These are phyloP conservation scores for Eudasyphora cyanicolor DNA, from an alignment of 2,888 invertebrate genomes.

Conservation along the genomic window DNA sequence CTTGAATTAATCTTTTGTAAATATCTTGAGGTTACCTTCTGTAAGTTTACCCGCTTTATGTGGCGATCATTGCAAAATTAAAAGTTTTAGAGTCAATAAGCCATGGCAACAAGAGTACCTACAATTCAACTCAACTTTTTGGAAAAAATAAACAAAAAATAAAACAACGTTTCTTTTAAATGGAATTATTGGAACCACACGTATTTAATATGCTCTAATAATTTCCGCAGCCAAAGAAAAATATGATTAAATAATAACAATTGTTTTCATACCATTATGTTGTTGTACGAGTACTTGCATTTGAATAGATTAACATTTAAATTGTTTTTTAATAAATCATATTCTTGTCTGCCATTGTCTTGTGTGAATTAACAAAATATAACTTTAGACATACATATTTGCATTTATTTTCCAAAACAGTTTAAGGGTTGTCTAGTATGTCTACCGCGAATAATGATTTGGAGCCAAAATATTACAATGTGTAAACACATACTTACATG, in stretches of 20 bases:
- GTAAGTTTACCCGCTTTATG: background rate
- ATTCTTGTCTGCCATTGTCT: background rate
- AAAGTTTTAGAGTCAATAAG: constrained; percentile 10
- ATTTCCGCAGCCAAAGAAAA: background rate
- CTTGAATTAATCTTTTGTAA: constrained; percentile 13
- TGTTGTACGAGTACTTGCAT: background rate
- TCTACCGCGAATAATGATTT: background rate
- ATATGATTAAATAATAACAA: background rate
- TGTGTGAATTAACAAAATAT: background rate
- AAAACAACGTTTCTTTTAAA: constrained; percentile 3
- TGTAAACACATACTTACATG: too few relatives aligned
- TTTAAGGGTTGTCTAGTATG: background rate
- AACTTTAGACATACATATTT: background rate
- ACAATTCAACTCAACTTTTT: background rate
- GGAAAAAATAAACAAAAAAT: background rate
- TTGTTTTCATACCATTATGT: background rate
- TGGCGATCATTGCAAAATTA: constrained; percentile 11
- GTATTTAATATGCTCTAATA: constrained; percentile 56
- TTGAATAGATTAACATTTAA: background rate
- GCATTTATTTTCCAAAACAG: background rate
- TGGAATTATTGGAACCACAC: constrained; percentile 26
- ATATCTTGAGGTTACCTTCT: constrained; percentile 20
- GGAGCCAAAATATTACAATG: background rate
- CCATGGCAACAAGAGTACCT: background rate
- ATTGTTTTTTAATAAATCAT: background rate